Percentiles rank a stretch among this genome's conserved stretches.
Evolutionary conservation across 2,888 invertebrate genomes (phyloP).

Genomic region (Eupithecia centaureata): DNA sequence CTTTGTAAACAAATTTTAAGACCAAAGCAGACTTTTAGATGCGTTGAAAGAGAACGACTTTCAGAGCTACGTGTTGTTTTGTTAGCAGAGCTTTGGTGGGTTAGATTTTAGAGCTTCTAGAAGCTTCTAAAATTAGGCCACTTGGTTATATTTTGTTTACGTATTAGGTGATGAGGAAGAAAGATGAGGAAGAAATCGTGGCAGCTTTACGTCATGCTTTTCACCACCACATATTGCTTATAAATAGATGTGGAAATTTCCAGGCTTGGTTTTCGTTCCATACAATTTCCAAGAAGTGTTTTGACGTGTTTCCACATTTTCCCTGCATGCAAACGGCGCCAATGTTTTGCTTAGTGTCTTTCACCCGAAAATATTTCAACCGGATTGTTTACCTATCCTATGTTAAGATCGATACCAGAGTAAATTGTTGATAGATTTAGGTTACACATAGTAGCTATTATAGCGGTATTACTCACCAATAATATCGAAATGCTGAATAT

Average conservation of each 20-base stretch:
- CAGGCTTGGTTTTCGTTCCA: background rate
- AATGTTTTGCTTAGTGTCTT: constrained; percentile 50
- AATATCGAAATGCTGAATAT: background rate
- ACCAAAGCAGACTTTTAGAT: constrained; percentile 70
- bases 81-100: background rate
- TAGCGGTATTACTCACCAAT: background rate
- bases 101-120: background rate
- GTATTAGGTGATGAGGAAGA: too few species aligned
- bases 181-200: too few species aligned
- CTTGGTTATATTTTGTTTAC: background rate
- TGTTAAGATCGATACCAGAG: constrained; percentile 44
- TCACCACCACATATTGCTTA: background rate
- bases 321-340: constrained; percentile 38
- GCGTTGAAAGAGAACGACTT: constrained; percentile 56
- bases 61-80: constrained; percentile 36
- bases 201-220: background rate
- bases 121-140: background rate
- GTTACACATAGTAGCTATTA: background rate
- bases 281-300: background rate
- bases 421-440: constrained; percentile 46
- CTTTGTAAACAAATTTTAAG: constrained; percentile 68
- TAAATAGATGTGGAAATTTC: background rate
- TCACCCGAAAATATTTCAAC: constrained; percentile 48
- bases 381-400: constrained; percentile 39
- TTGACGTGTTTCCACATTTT: background rate